phyloP scores from a whole-genome alignment of 2,797 vertebrate genomes.

The Phataginus tetradactyla region DNA sequence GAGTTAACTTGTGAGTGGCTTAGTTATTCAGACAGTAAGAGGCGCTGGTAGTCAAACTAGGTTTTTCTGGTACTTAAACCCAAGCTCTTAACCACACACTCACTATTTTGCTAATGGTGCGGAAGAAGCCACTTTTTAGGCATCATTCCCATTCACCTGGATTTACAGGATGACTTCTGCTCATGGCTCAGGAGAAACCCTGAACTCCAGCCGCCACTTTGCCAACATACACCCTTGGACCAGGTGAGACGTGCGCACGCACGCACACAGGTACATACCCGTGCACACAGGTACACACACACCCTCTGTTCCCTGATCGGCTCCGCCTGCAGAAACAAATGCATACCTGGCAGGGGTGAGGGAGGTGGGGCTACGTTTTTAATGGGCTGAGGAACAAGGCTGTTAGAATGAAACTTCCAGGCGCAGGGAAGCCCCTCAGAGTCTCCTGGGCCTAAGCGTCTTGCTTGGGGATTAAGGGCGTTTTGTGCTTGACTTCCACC shows the following conservation, averaged over 20 bases:
- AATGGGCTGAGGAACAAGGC: not conserved
- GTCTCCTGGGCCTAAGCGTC: not conserved
- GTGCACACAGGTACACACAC: too few species aligned
- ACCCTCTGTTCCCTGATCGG: not conserved
- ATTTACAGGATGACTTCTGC: not conserved
- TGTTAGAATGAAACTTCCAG: not conserved
- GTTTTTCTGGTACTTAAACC: not conserved
- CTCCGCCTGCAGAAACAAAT: not conserved
- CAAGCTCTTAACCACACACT: not conserved
- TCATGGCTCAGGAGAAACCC: too few species aligned
- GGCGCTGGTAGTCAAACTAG: not conserved
- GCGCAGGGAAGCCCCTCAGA: rapidly evolving
- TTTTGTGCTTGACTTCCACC: not conserved
- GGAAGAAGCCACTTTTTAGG: not conserved
- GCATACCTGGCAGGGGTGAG: not conserved
- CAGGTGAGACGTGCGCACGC: not conserved
- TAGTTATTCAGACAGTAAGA: not conserved
- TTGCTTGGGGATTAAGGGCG: not conserved
- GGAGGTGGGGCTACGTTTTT: rapidly evolving
- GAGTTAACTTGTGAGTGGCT: not conserved
- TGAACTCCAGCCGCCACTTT: not conserved
- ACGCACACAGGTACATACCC: too few species aligned
- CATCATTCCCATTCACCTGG: not conserved
- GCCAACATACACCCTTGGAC: not conserved
- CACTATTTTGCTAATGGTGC: not conserved